Evolutionary conservation across 2,888 invertebrate genomes (phyloP), one percentile per base, ranked within the genome.

Genomic region (Balanococcus diminutus): DNA sequence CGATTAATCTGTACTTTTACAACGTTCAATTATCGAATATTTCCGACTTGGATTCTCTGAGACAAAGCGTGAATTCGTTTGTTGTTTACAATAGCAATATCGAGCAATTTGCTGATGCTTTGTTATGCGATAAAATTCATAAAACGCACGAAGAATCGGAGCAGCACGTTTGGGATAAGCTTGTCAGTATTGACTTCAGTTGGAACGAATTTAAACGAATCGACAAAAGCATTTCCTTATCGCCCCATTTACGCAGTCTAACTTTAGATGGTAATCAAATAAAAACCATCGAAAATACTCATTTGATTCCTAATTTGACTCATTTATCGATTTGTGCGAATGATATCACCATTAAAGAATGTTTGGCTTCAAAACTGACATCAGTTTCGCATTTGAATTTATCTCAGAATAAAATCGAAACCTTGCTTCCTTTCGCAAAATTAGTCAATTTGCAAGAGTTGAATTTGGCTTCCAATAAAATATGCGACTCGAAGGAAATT

Each of bases 351-450:
- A 89, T 92, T 4, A 94, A 96, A 88, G 92, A 94, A 39, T 93
- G 95, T 89, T 93, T 98, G 91, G 95, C 97, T 89, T 93, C 94
- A 5, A 95, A 95, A 90, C 92, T 98, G 87, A 97, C 97, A 6
- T 97, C 98, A 90, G 92, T 98, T 79, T 93, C 94, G n/a, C 93
- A 93, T 86, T 92, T 99, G 82, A 94, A 96, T 89, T 90, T 99
- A 82, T 94, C 96, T 0, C 95, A 96, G 88, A 98, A 98, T 90
- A 93, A 93, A 89, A 93, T 98, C 3, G 92, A 92, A 25, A 92
- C 93, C 0, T 90, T 96, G 0, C 91, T 91, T 87, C 95, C 95
- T 0, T 93, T 97, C 88, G 93, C 94, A 0, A 95, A 96, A 89
- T 89, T 98, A 36, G 96, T 96, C 89, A 97, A 97, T 0, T 90